Percentiles rank a stretch among this genome's conserved stretches.
These are phyloP conservation scores for Plectropomus leopardus DNA, from an alignment of 2,113 vertebrate species.

Conservation along the genomic window DNA sequence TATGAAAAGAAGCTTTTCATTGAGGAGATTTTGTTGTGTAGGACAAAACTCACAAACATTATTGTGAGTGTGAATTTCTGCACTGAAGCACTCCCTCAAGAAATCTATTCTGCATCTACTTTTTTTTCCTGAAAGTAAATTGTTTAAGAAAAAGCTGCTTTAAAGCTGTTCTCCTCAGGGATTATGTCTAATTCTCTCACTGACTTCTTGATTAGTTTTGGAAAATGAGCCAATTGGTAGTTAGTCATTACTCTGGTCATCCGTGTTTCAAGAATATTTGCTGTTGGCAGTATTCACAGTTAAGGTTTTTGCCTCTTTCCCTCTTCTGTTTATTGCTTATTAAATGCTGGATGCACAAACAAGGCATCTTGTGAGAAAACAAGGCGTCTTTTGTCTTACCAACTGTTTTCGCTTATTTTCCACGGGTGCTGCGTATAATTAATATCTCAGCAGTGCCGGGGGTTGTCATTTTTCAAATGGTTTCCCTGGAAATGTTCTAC, in stretches of 20 bases:
- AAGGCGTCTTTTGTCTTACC: conserved; percentile 86
- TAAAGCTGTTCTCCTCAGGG: conserved; percentile 16
- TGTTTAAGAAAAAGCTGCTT: conserved; percentile 11
- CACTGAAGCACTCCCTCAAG: background rate
- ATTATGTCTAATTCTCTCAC: conserved; percentile 21
- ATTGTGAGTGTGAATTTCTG: conserved; percentile 20
- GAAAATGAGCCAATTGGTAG: conserved; percentile 28
- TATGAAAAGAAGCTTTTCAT: too few relatives aligned
- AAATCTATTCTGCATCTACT: background rate
- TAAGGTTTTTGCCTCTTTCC: conserved; percentile 16
- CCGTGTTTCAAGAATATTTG: conserved; percentile 35
- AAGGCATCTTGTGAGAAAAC: conserved; percentile 82
- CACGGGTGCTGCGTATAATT: conserved; percentile 91
- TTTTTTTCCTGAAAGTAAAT: conserved; percentile 9
- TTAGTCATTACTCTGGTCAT: conserved; percentile 41
- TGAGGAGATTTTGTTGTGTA: background rate
- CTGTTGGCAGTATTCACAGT: conserved; percentile 38
- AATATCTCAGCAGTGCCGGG: conserved; percentile 96
- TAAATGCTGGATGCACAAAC: conserved; percentile 81
- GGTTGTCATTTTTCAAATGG: conserved; percentile 99
- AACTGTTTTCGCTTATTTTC: conserved; percentile 95
- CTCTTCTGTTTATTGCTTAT: conserved; percentile 80
- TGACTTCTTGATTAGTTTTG: conserved; percentile 42
- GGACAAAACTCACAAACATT: conserved; percentile 1
- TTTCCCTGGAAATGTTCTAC: conserved; percentile 99